Percentiles rank a stretch among this genome's conserved stretches.
These are phyloP conservation scores for Phortica okadai DNA, from an alignment of 2,888 invertebrate genomes.

Conservation along the genomic window DNA sequence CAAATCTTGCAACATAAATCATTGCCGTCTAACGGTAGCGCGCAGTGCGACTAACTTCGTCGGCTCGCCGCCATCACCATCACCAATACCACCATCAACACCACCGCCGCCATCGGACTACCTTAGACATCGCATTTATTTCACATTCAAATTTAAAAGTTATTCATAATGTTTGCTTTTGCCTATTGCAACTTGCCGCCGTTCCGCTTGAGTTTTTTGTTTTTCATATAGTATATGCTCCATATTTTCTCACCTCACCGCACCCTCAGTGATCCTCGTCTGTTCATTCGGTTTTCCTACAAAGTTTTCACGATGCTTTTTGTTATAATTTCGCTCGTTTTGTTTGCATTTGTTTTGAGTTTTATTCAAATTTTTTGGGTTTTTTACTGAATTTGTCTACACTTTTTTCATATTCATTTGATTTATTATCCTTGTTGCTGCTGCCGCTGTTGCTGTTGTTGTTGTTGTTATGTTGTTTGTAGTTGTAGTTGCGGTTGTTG, in stretches of 20 bases:
- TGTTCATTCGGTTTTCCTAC: no score
- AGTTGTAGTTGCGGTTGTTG: conserved; percentile 65
- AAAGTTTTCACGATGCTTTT: conserved; percentile 42
- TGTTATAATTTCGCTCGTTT: conserved; percentile 47
- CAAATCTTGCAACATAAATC: conserved; percentile 68
- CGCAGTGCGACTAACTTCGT: conserved; percentile 7
- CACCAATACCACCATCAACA: background rate
- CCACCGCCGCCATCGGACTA: conserved; percentile 32
- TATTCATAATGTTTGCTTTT: conserved; percentile 61
- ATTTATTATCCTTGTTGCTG: conserved; percentile 65
- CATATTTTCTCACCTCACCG: conserved; percentile 49
- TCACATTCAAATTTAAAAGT: conserved; percentile 68
- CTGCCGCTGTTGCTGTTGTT: conserved; percentile 43
- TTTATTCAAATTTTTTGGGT: conserved; percentile 51
- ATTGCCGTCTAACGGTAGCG: conserved; percentile 46
- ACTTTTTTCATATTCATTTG: conserved; percentile 53
- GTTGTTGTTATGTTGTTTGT: conserved; percentile 55
- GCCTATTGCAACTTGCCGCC: conserved; percentile 34
- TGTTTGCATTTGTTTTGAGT: conserved; percentile 59
- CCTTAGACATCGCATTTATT: conserved; percentile 67
- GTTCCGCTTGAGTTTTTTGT: conserved; percentile 25
- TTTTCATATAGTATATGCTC: conserved; percentile 53
- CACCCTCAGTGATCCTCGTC: conserved; percentile 36
- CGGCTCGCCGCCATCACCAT: background rate
- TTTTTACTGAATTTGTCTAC: conserved; percentile 62